phyloP scores from a whole-genome alignment of 2,888 invertebrate species.

The Eristalis tenax region DNA sequence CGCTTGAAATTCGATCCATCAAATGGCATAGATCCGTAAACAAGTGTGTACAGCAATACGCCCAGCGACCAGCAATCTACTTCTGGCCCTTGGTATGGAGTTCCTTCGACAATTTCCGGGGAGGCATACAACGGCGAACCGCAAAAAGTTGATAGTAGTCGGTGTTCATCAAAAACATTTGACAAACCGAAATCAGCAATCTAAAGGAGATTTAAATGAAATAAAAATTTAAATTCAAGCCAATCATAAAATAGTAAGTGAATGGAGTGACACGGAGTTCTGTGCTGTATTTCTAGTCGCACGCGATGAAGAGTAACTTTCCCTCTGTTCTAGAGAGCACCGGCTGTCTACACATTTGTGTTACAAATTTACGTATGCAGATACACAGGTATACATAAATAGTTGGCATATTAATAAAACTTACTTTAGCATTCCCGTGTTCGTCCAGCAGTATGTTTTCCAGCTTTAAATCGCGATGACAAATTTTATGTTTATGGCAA shows the following conservation, averaged over 20 bases:
- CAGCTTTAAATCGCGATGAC: constrained; percentile 96
- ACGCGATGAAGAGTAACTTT: too few species aligned
- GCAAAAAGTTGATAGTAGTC: constrained; percentile 94
- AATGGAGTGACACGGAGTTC: too few species aligned
- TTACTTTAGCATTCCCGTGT: constrained; percentile 95
- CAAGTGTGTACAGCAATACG: constrained; percentile 97
- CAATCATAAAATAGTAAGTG: too few species aligned
- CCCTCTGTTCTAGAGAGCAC: too few species aligned
- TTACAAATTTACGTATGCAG: too few species aligned
- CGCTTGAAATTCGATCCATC: constrained; percentile 99
- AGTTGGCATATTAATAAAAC: constrained; percentile 62
- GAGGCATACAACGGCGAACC: constrained; percentile 98
- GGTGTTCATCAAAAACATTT: constrained; percentile 95
- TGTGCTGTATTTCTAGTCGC: too few species aligned
- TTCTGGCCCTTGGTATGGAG: constrained; percentile 98
- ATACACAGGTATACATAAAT: too few species aligned
- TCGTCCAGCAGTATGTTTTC: constrained; percentile 97
- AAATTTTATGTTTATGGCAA: constrained; percentile 99
- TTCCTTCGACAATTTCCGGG: constrained; percentile 98
- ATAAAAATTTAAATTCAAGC: constrained; percentile 10
- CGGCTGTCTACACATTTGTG: too few species aligned
- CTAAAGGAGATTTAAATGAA: constrained; percentile 81
- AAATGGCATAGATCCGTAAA: constrained; percentile 99
- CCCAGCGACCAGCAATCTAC: constrained; percentile 97
- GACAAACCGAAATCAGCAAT: constrained; percentile 99